A percentile compares a stretch with the other conserved stretches of the same genome.
These are phyloP conservation scores for Buteo buteo DNA, from an alignment of 2,113 vertebrate genomes.

Conservation along the genomic window DNA sequence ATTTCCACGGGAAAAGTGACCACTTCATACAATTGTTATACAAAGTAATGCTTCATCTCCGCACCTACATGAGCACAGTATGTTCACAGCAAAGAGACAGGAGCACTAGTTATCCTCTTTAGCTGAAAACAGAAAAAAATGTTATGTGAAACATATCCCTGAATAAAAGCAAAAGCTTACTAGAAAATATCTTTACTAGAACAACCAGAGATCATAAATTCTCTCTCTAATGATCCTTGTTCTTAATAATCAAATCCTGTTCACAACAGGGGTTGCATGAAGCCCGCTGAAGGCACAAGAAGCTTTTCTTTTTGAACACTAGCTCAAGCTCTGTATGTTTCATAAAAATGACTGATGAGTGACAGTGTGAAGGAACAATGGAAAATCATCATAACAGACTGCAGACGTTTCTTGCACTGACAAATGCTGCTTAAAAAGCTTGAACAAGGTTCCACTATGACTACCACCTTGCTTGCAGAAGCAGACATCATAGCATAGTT, in stretches of 20 bases:
- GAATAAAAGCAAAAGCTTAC: neutral
- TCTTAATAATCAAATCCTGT: neutral
- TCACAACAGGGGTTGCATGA: neutral
- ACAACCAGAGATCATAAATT: neutral
- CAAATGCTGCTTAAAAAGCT: neutral
- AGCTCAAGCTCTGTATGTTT: neutral
- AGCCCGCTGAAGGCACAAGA: neutral
- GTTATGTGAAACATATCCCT: neutral
- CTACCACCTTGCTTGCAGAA: neutral
- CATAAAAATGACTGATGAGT: neutral
- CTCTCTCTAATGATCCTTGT: neutral
- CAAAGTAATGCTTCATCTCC: neutral
- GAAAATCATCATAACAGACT: neutral
- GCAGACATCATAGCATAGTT: neutral
- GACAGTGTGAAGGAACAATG: neutral
- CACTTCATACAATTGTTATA: neutral
- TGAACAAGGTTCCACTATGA: neutral
- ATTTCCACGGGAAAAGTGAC: neutral
- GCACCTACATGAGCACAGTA: neutral
- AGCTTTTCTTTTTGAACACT: neutral
- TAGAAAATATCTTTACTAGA: neutral
- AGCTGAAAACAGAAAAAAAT: neutral
- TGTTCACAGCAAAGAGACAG: neutral
- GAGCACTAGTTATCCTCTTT: neutral
- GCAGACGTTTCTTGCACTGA: neutral